These are phyloP conservation scores for Pangasianodon gigas DNA, from an alignment of 2,113 vertebrate species.

Conservation along the genomic window DNA sequence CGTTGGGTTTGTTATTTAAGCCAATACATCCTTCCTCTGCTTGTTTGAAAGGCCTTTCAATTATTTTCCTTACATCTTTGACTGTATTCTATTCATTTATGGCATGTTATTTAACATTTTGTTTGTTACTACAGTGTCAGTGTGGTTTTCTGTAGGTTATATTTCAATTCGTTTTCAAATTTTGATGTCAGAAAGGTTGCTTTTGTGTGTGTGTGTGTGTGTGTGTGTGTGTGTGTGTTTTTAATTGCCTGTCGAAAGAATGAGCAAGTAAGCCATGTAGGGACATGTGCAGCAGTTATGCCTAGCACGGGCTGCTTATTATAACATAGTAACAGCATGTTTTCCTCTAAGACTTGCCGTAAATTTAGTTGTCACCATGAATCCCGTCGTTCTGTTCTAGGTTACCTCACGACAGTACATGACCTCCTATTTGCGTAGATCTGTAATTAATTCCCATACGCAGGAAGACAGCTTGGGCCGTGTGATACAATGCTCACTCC, in stretches of 20 bases:
- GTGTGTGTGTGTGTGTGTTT: background rate
- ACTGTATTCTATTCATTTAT: background rate
- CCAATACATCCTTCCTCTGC: background rate
- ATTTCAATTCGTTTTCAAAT: background rate
- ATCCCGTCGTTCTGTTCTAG: slow-evolving; percentile 23
- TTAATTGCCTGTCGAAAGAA: background rate
- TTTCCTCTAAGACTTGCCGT: background rate
- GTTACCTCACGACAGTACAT: slow-evolving; percentile 20
- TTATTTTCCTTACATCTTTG: background rate
- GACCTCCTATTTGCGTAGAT: slow-evolving; percentile 38
- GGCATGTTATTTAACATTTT: background rate
- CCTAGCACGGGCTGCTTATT: background rate
- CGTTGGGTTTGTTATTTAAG: background rate
- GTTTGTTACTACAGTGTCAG: background rate
- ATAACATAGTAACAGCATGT: background rate
- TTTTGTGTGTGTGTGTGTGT: no score
- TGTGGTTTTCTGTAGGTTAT: background rate
- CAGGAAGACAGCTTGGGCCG: slow-evolving; percentile 35
- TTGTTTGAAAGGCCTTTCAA: background rate
- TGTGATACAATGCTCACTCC: slow-evolving; percentile 47
- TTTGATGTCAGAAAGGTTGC: background rate
- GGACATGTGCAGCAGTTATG: background rate
- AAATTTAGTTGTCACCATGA: background rate
- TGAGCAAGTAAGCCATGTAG: background rate
- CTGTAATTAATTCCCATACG: slow-evolving; percentile 51